These are phyloP conservation scores for Notiomystis cincta DNA, from an alignment of 2,113 vertebrate species.

Conservation along the genomic window DNA sequence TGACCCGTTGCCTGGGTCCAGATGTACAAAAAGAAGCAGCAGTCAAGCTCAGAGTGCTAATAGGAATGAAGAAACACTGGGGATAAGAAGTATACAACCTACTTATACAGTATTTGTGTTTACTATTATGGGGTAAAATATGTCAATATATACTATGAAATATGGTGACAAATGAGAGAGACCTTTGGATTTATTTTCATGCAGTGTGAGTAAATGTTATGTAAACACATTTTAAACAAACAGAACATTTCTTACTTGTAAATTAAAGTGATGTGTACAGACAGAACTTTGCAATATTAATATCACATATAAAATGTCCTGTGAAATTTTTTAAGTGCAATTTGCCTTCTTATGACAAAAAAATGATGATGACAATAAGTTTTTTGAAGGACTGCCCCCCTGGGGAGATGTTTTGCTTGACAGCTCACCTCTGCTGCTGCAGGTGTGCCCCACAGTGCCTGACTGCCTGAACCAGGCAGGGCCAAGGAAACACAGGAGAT, in stretches of 20 bases:
- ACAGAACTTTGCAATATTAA: background rate
- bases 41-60: background rate
- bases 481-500: background rate
- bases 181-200: background rate
- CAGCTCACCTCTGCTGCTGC: background rate
- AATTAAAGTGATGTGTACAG: background rate
- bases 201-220: background rate
- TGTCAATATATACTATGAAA: background rate
- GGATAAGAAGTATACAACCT: background rate
- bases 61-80: background rate
- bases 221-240: background rate
- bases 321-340: background rate
- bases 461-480: background rate
- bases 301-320: background rate
- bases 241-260: background rate
- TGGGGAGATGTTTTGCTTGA: background rate
- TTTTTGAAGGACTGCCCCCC: background rate
- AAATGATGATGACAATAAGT: background rate
- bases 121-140: background rate
- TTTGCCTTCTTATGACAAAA: background rate
- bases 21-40: background rate
- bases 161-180: background rate
- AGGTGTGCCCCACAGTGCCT: background rate
- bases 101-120: background rate
- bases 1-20: background rate